Percentiles rank a stretch among this genome's conserved stretches.
Evolutionary conservation across 2,888 invertebrate species (phyloP).

Genomic region (Leptarthrus brevirostris): DNA sequence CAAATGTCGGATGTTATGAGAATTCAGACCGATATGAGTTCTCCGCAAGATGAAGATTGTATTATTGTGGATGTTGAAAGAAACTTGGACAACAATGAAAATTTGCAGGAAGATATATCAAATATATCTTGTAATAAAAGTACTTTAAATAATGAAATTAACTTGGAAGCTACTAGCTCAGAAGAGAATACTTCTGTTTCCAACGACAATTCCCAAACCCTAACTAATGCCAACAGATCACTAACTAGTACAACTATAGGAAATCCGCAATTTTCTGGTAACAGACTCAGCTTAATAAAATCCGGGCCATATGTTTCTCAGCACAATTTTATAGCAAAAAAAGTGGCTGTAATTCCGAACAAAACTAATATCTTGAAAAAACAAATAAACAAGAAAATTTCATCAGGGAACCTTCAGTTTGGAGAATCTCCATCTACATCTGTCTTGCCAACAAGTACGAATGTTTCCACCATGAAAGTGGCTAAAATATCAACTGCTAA

Average conservation of each 20-base stretch:
- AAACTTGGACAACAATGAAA: no score
- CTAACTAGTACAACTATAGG: no score
- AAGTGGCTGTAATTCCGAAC: not conserved
- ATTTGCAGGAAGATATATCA: no score
- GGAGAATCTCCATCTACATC: not conserved
- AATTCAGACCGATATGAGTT: not conserved
- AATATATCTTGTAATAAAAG: no score
- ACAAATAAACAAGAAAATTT: not conserved
- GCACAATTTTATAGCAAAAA: not conserved
- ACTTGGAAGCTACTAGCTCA: no score
- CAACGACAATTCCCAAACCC: no score
- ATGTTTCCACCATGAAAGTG: slow-evolving; percentile 23
- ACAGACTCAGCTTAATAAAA: no score
- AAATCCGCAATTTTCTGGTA: no score
- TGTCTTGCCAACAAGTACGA: not conserved
- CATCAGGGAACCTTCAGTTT: not conserved
- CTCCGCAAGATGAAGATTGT: slow-evolving; percentile 4
- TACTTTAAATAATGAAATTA: no score
- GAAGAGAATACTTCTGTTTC: no score
- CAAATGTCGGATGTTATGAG: not conserved
- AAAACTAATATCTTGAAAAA: not conserved
- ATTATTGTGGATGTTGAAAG: not conserved
- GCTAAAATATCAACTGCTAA: not conserved
- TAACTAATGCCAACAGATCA: no score
- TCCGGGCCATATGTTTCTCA: no score